Evolutionary conservation across 2,113 vertebrate genomes (phyloP).

Genomic region (Fulmarus glacialis): DNA sequence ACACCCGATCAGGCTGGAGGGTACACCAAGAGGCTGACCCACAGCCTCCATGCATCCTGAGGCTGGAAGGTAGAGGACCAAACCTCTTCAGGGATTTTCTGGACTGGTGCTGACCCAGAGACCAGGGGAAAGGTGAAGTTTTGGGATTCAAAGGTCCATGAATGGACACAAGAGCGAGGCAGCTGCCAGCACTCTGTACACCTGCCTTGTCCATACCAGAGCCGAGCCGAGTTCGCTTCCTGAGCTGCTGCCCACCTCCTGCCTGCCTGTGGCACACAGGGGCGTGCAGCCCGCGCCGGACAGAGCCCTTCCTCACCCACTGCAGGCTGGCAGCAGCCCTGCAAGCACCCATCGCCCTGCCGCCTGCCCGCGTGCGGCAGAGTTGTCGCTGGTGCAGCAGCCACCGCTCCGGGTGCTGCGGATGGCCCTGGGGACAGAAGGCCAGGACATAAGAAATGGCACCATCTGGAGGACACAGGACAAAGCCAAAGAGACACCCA

Average conservation of each 20-base stretch:
- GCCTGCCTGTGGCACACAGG: neutral
- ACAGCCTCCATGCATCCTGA: neutral
- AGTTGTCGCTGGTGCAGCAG: neutral
- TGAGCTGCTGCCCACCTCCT: neutral
- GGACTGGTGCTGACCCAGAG: neutral
- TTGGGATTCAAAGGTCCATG: neutral
- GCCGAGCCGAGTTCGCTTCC: accelerated
- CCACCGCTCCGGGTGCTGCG: neutral
- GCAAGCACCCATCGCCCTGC: accelerated
- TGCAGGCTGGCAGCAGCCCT: neutral
- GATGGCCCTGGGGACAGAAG: neutral
- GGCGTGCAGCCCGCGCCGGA: accelerated
- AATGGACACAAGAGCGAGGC: accelerated
- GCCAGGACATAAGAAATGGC: neutral
- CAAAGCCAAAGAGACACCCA: neutral
- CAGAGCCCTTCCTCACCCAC: neutral
- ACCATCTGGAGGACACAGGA: neutral
- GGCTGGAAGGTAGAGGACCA: neutral
- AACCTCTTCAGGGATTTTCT: neutral
- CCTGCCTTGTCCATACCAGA: neutral
- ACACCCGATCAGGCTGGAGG: neutral
- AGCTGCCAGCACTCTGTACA: neutral
- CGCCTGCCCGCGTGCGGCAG: neutral
- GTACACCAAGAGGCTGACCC: neutral
- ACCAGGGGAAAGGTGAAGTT: neutral